Evolutionary conservation across 2,113 vertebrate species (phyloP).

Genomic region (Rutilus rutilus): DNA sequence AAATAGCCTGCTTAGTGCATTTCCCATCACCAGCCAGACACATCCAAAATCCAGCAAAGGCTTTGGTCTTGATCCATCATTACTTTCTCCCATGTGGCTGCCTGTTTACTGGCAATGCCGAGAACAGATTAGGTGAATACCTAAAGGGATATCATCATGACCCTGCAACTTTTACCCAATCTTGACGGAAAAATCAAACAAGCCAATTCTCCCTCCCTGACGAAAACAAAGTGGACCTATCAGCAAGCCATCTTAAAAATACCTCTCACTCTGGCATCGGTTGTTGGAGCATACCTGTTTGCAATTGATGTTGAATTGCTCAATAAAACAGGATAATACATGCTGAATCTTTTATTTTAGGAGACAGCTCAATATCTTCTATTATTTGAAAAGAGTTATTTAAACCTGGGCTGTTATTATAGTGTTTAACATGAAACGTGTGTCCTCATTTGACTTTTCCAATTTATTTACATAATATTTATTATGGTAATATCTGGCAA

Average conservation of each 20-base stretch:
- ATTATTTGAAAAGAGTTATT: constrained; percentile 46
- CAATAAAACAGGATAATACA: constrained; percentile 54
- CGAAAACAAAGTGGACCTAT: constrained; percentile 16
- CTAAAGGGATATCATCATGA: constrained; percentile 49
- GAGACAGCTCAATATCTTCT: constrained; percentile 31
- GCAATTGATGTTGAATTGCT: constrained; percentile 50
- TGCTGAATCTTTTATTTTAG: constrained; percentile 47
- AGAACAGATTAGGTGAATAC: constrained; percentile 44
- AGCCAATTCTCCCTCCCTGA: constrained; percentile 34
- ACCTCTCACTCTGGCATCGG: constrained; percentile 52
- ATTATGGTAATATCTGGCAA: background rate
- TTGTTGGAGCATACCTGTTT: constrained; percentile 52
- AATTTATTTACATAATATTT: background rate
- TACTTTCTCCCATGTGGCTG: constrained; percentile 23
- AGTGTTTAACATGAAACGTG: constrained; percentile 14
- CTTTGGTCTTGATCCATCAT: constrained; percentile 40
- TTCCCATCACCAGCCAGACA: background rate
- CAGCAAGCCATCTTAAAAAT: constrained; percentile 57
- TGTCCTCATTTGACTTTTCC: constrained; percentile 28
- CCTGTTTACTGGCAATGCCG: constrained; percentile 32
- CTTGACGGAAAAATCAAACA: constrained; percentile 51
- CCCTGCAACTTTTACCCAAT: constrained; percentile 45
- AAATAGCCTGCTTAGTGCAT: background rate
- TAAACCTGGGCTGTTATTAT: constrained; percentile 35
- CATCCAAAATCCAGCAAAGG: constrained; percentile 26